Percentiles rank a stretch among this genome's conserved stretches.
Evolutionary conservation across 2,113 vertebrate genomes (phyloP).

Genomic region (Centropus bengalensis): DNA sequence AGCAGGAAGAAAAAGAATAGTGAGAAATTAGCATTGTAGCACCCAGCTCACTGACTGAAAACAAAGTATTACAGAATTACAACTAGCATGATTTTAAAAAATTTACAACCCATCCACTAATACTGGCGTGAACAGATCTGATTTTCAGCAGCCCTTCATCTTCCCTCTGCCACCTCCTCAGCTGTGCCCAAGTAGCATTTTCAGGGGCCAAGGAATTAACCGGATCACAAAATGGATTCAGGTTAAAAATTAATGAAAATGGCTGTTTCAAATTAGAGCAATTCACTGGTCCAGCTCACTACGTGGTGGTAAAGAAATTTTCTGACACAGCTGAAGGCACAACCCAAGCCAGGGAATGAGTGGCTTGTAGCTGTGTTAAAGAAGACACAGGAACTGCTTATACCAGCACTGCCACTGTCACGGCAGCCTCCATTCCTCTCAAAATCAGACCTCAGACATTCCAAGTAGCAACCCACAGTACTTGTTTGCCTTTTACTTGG

Average conservation of each 20-base stretch:
- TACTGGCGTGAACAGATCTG: background rate
- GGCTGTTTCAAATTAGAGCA: background rate
- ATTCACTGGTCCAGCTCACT: background rate
- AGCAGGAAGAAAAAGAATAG: background rate
- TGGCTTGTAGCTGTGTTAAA: background rate
- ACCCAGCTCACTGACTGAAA: background rate
- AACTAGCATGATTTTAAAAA: background rate
- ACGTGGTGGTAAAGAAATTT: background rate
- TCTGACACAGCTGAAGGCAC: background rate
- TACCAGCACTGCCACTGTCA: background rate
- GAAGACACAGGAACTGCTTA: background rate
- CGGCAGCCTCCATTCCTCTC: fast-evolving
- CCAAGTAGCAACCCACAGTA: background rate
- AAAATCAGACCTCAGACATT: background rate
- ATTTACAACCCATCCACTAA: background rate
- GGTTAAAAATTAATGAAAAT: background rate
- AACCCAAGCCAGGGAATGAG: background rate
- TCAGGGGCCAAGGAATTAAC: background rate
- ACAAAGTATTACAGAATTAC: background rate
- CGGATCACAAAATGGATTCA: background rate
- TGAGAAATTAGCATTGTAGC: background rate
- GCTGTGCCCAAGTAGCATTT: background rate
- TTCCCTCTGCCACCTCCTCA: background rate
- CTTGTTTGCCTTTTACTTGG: background rate
- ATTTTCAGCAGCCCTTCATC: background rate